phyloP scores from a whole-genome alignment of 2,797 vertebrate genomes.

The Rhadinocentrus ornatus region DNA sequence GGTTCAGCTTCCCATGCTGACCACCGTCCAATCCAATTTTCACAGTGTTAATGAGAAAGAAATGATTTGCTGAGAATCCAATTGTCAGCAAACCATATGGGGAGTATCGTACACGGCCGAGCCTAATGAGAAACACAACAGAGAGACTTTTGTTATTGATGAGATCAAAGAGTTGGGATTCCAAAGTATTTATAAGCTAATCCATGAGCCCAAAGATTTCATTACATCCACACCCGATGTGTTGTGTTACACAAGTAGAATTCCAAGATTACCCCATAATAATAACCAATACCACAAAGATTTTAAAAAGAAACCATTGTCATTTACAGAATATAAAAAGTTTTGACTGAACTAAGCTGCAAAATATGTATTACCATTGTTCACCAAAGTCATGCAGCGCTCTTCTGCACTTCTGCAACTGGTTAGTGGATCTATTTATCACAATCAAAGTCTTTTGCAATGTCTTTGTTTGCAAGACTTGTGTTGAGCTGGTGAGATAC shows the following conservation, averaged over 20 bases:
- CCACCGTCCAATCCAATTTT: constrained; percentile 24
- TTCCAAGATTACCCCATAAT: not conserved
- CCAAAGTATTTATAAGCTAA: not conserved
- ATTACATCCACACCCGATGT: not conserved
- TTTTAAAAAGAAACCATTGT: not conserved
- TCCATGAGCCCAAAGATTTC: not conserved
- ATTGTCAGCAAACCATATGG: constrained; percentile 3
- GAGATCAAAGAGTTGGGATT: constrained; percentile 5
- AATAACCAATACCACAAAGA: not conserved
- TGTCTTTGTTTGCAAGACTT: too few relatives aligned
- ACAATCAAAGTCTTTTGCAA: too few relatives aligned
- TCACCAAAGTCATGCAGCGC: too few relatives aligned
- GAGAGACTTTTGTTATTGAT: constrained; percentile 10
- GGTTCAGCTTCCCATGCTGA: not conserved
- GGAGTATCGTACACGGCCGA: constrained; percentile 1
- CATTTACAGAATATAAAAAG: not conserved
- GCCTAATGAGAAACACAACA: constrained; percentile 14
- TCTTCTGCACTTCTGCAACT: too few relatives aligned
- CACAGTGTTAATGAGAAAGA: constrained; percentile 19
- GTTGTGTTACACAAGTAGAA: not conserved
- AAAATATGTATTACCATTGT: too few relatives aligned
- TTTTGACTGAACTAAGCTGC: not conserved
- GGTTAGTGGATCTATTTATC: too few relatives aligned
- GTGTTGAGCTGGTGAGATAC: too few relatives aligned
- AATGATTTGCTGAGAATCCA: constrained; percentile 6